Conservation (phyloP, 2,888 invertebrate species). For the Cheilosia urbana region DNA sequence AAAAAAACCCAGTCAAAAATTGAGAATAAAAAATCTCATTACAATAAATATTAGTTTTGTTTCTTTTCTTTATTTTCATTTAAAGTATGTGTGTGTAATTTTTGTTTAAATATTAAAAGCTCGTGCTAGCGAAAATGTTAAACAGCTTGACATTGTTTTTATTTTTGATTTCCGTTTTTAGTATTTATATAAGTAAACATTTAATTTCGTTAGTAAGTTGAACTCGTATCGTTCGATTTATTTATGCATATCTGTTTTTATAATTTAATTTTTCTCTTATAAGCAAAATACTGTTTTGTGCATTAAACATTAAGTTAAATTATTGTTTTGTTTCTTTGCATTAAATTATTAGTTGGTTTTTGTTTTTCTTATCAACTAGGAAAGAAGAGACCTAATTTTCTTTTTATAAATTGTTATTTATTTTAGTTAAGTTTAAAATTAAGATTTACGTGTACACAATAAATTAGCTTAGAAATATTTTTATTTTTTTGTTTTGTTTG, state of each 20-base stretch:
- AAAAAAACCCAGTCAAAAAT: slow-evolving; percentile 63
- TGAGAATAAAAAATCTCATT: slow-evolving; percentile 59
- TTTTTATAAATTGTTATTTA: slow-evolving; percentile 11
- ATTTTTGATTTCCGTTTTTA: slow-evolving; percentile 27
- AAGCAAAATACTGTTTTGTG: slow-evolving; percentile 76
- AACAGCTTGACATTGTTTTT: slow-evolving; percentile 35
- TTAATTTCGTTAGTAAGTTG: slow-evolving; percentile 57
- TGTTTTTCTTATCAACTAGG: slow-evolving; percentile 53
- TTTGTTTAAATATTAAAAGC: slow-evolving; percentile 44
- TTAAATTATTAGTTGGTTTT: slow-evolving; percentile 55
- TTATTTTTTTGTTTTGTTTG: slow-evolving; percentile 47
- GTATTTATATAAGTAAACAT: slow-evolving; percentile 47
- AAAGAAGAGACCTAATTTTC: slow-evolving; percentile 54
- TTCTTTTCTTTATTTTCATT: slow-evolving; percentile 16
- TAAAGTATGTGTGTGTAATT: neutral
- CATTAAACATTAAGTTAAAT: slow-evolving; percentile 68
- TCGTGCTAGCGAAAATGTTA: slow-evolving; percentile 58
- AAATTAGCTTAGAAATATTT: slow-evolving; percentile 67
- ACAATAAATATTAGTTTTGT: slow-evolving; percentile 28
- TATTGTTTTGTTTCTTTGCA: slow-evolving; percentile 32
- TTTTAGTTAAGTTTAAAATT: slow-evolving; percentile 39
- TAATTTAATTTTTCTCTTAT: slow-evolving; percentile 51
- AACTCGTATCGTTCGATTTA: slow-evolving; percentile 33
- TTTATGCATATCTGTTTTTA: slow-evolving; percentile 15
- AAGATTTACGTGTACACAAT: slow-evolving; percentile 64